Conservation (phyloP, 2,113 vertebrate genomes). For the Mesitornis unicolor region DNA sequence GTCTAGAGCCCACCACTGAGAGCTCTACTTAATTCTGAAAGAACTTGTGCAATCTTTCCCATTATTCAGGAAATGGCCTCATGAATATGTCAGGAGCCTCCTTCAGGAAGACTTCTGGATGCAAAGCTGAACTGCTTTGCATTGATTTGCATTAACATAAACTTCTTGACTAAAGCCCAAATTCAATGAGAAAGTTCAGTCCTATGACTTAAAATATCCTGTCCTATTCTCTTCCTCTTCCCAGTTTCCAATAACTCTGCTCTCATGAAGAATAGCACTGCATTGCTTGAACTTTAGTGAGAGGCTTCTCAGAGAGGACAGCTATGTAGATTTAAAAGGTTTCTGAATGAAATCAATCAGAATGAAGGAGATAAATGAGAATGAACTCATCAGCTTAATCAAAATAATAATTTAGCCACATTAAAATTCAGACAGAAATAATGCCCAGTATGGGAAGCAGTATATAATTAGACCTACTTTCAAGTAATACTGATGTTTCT, state of each 20-base stretch:
- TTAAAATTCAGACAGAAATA: background rate
- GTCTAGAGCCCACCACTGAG: background rate
- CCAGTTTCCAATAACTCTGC: background rate
- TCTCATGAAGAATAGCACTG: background rate
- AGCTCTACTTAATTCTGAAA: background rate
- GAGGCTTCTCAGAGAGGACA: background rate
- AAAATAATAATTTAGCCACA: slow-evolving; percentile 13
- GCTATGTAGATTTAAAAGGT: background rate
- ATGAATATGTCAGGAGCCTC: background rate
- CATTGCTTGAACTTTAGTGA: background rate
- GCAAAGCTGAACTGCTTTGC: background rate
- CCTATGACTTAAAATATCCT: background rate
- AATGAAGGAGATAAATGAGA: background rate
- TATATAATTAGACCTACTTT: background rate
- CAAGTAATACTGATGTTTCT: background rate
- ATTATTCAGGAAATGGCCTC: background rate
- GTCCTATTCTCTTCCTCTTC: background rate
- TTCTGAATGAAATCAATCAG: background rate
- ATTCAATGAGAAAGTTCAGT: background rate
- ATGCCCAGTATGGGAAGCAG: background rate
- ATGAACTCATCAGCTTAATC: background rate
- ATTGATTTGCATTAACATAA: background rate
- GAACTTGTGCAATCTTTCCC: background rate
- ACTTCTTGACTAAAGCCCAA: background rate
- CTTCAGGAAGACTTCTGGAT: background rate